phyloP scores from a whole-genome alignment of 2,888 invertebrate genomes.

The Timema cristinae region DNA sequence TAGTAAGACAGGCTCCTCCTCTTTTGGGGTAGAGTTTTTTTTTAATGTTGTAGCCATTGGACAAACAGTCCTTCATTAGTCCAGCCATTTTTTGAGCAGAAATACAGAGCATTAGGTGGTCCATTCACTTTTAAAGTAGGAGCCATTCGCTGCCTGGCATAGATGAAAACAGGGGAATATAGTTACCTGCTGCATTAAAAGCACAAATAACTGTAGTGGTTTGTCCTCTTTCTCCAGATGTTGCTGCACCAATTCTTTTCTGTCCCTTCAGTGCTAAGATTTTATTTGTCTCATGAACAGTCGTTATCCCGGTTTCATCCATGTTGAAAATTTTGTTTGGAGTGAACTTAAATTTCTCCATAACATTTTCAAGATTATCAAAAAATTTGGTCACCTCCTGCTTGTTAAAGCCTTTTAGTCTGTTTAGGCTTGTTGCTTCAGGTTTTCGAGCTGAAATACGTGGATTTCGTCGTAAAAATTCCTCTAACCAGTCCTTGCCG shows the following conservation, averaged over 20 bases:
- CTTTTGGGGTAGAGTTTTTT: neutral
- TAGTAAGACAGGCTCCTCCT: no score
- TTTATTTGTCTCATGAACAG: constrained; percentile 34
- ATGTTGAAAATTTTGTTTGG: constrained; percentile 32
- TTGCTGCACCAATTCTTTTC: constrained; percentile 32
- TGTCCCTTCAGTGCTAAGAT: constrained; percentile 33
- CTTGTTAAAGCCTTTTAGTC: no score
- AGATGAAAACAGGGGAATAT: constrained; percentile 13
- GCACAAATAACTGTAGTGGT: constrained; percentile 25
- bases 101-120: no score
- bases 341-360: constrained; percentile 16
- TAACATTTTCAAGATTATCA: constrained; percentile 15
- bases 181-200: constrained; percentile 15
- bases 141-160: neutral
- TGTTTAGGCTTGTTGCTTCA: no score
- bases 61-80: neutral
- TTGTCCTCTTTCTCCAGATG: constrained; percentile 33
- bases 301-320: constrained; percentile 37
- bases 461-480: no score
- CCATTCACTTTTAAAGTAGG: no score
- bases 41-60: neutral
- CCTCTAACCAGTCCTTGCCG: no score
- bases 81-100: neutral
- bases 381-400: neutral
- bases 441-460: no score